phyloP scores from a whole-genome alignment of 2,797 vertebrate species.

The Octomys mimax region DNA sequence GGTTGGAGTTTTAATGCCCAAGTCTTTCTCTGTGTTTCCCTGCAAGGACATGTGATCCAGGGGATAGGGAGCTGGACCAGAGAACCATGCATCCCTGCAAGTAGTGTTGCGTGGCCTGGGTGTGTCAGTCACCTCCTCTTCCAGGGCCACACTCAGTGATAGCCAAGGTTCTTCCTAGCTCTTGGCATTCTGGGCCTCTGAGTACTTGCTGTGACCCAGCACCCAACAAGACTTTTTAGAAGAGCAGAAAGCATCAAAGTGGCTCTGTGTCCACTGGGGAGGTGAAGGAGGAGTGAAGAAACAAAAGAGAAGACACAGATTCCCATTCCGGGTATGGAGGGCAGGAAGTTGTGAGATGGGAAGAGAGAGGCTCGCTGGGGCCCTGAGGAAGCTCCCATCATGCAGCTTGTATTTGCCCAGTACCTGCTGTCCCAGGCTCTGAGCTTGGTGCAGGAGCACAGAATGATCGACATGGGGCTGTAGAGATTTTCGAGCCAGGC shows the following conservation, averaged over 20 bases:
- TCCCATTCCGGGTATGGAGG: accelerated
- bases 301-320: not conserved
- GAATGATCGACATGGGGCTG: not conserved
- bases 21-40: not conserved
- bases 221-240: not conserved
- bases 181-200: not conserved
- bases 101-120: accelerated
- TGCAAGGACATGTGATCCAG: not conserved
- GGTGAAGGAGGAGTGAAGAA: too few species aligned
- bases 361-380: accelerated
- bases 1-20: not conserved
- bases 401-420: not conserved
- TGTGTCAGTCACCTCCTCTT: not conserved
- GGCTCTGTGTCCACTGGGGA: too few species aligned
- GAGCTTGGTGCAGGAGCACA: not conserved
- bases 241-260: not conserved
- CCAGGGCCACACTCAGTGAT: accelerated
- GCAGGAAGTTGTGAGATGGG: not conserved
- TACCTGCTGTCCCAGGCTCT: accelerated
- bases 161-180: not conserved
- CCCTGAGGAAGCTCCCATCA: not conserved
- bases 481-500: not conserved
- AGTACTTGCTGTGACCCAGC: not conserved
- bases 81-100: not conserved
- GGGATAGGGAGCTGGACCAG: not conserved